Evolutionary conservation across 2,797 vertebrate genomes (phyloP).

Genomic region (Sebastes wilsoni): DNA sequence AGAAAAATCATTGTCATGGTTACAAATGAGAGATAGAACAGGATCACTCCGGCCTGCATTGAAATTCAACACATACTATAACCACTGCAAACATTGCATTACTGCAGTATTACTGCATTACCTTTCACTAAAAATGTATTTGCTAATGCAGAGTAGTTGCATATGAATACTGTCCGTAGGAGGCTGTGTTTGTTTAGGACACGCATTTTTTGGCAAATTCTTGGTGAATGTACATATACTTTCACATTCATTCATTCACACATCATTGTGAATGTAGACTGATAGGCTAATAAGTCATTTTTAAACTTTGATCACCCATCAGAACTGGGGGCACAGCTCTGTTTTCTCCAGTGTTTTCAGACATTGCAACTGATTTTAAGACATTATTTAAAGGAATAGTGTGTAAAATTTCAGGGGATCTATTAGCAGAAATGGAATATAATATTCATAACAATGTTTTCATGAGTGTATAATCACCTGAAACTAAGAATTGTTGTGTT

Average conservation of each 20-base stretch:
- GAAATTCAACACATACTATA: not conserved
- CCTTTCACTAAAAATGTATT: not conserved
- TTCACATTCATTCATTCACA: not conserved
- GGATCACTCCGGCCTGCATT: not conserved
- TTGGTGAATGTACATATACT: not conserved
- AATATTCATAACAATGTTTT: too few relatives aligned
- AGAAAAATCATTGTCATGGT: not conserved
- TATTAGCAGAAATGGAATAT: too few relatives aligned
- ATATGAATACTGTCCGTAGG: not conserved
- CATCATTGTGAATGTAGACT: not conserved
- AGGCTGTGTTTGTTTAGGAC: not conserved
- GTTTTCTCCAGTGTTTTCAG: conserved; percentile 32
- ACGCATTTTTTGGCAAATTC: not conserved
- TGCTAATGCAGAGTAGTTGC: not conserved
- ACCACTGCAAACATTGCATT: not conserved
- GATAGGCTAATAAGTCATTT: not conserved
- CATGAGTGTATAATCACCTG: too few relatives aligned
- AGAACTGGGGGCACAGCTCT: not conserved
- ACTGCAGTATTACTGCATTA: not conserved
- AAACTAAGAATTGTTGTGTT: too few relatives aligned
- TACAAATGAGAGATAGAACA: not conserved
- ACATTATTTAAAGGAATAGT: not conserved
- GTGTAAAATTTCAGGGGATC: too few relatives aligned
- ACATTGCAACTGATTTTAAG: not conserved
- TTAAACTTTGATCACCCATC: not conserved